Evolutionary conservation across 2,888 invertebrate genomes (phyloP).

Genomic region (Mimas tiliae): DNA sequence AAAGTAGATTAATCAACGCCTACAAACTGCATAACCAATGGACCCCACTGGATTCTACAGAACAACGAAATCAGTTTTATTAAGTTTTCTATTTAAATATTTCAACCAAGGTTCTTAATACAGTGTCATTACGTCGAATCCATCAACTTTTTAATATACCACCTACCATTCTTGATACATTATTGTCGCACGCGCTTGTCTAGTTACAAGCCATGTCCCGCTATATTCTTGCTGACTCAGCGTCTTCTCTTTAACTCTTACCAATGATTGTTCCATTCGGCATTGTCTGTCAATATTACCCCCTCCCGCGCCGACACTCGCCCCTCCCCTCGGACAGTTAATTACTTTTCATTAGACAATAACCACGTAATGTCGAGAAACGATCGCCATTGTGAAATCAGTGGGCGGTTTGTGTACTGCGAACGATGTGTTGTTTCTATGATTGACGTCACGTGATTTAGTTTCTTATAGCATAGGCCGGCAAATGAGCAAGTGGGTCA

Average conservation of each 20-base stretch:
- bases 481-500: no score
- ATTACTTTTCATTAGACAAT: slow-evolving; percentile 84
- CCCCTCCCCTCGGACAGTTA: slow-evolving; percentile 58
- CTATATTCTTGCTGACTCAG: slow-evolving; percentile 77
- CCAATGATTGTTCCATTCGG: slow-evolving; percentile 79
- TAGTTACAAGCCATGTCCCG: slow-evolving; percentile 69
- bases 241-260: slow-evolving; percentile 77
- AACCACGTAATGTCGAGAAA: slow-evolving; percentile 53
- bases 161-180: slow-evolving; percentile 34
- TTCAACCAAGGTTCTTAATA: no score
- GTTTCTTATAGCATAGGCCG: slow-evolving; percentile 16
- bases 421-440: slow-evolving; percentile 19
- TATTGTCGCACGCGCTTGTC: slow-evolving; percentile 54
- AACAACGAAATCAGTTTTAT: no score
- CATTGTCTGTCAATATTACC: slow-evolving; percentile 77
- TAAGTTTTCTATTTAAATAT: no score
- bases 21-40: no score
- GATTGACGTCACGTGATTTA: slow-evolving; percentile 14
- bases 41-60: no score
- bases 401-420: slow-evolving; percentile 26
- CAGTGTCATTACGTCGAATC: neutral
- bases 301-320: slow-evolving; percentile 39
- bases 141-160: slow-evolving; percentile 25
- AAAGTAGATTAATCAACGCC: no score
- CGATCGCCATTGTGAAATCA: slow-evolving; percentile 48